A percentile compares a stretch with the other conserved stretches of the same genome.
These are phyloP conservation scores for Listronotus oregonensis DNA, from an alignment of 1,140 invertebrate species.

Conservation along the genomic window DNA sequence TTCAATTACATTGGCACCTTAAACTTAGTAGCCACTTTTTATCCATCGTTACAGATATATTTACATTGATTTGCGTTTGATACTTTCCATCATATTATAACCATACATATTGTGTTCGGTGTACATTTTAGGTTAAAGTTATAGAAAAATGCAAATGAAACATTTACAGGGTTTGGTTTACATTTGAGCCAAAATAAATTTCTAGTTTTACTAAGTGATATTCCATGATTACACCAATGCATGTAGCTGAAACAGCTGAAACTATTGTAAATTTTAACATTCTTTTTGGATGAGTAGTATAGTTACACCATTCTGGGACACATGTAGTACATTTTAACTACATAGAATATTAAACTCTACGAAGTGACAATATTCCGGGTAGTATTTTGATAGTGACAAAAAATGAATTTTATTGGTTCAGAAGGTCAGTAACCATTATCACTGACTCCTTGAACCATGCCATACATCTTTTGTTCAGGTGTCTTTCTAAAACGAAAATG, in stretches of 20 bases:
- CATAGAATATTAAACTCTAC: no score
- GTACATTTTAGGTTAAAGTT: constrained; percentile 15
- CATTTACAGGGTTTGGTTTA: constrained; percentile 11
- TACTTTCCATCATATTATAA: constrained; percentile 8
- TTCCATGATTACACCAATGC: background rate
- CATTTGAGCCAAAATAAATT: constrained; percentile 12
- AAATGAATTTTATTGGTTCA: no score
- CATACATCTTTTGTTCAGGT: no score
- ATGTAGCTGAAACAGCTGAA: background rate
- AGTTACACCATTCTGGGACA: background rate
- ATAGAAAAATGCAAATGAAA: constrained; percentile 29
- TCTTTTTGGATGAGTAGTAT: background rate
- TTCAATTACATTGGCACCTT: constrained; percentile 52
- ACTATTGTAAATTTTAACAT: no score
- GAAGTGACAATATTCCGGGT: no score
- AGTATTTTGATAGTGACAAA: no score
- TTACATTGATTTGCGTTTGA: constrained; percentile 29
- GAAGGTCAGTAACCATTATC: no score
- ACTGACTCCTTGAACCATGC: no score
- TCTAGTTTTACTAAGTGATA: background rate
- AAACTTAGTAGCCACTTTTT: constrained; percentile 47
- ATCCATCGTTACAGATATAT: constrained; percentile 25
- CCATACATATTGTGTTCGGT: constrained; percentile 14
- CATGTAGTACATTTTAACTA: no score
- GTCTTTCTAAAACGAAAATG: no score